phyloP scores from a whole-genome alignment of 2,888 invertebrate species.

The Microdon myrmicae region DNA sequence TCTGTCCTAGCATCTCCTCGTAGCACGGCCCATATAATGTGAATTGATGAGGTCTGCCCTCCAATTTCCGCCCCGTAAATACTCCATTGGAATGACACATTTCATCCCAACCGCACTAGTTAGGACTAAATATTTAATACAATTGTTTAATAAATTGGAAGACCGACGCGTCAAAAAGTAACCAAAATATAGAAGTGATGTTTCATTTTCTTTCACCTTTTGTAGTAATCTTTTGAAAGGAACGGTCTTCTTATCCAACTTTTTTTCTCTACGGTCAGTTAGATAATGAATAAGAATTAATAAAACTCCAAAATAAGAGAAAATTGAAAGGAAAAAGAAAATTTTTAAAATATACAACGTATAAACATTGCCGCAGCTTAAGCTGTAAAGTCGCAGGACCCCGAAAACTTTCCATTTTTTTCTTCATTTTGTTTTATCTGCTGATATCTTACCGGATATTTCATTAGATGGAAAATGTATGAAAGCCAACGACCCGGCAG shows the following conservation, averaged over 20 bases:
- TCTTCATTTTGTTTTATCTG: slow-evolving; percentile 18
- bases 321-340: not conserved
- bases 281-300: slow-evolving; percentile 47
- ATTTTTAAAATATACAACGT: slow-evolving; percentile 10
- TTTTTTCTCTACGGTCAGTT: slow-evolving; percentile 34
- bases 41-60: slow-evolving; percentile 41
- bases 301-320: slow-evolving; percentile 16
- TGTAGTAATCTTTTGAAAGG: slow-evolving; percentile 24
- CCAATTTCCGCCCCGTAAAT: slow-evolving; percentile 44
- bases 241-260: slow-evolving; percentile 30
- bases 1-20: slow-evolving; percentile 2
- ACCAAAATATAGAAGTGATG: slow-evolving; percentile 9
- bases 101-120: too few species aligned
- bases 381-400: slow-evolving; percentile 1
- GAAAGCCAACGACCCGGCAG: slow-evolving; percentile 14
- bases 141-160: too few species aligned
- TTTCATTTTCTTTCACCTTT: slow-evolving; percentile 15
- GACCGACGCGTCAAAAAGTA: slow-evolving; percentile 9
- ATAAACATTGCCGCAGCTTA: slow-evolving; percentile 12
- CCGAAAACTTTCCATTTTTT: slow-evolving; percentile 29
- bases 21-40: slow-evolving; percentile 22
- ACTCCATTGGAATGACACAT: too few species aligned
- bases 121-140: too few species aligned
- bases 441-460: slow-evolving; percentile 44
- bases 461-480: slow-evolving; percentile 49